Conservation (phyloP, 2,113 vertebrate genomes). For the Pavo muticus region DNA sequence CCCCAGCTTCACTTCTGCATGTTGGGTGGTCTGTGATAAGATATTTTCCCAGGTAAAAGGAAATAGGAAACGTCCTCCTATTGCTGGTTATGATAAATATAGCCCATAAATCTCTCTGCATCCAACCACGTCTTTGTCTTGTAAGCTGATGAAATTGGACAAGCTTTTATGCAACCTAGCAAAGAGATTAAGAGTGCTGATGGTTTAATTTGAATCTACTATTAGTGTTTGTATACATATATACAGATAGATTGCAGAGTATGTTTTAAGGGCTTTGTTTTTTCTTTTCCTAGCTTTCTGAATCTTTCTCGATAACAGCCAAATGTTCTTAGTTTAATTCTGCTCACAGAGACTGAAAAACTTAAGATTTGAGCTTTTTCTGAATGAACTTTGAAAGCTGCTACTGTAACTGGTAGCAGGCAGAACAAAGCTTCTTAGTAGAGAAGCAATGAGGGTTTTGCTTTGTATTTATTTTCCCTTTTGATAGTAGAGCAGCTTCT, state of each 20-base stretch:
- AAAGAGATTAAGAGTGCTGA: not conserved
- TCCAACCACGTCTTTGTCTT: not conserved
- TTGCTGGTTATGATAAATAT: too few species aligned
- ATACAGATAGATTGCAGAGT: not conserved
- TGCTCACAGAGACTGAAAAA: not conserved
- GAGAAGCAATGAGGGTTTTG: not conserved
- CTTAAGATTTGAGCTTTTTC: not conserved
- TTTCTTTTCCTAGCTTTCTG: not conserved
- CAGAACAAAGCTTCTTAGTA: not conserved
- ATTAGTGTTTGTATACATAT: not conserved
- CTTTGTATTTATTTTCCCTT: not conserved
- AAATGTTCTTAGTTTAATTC: not conserved
- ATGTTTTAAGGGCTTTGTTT: not conserved
- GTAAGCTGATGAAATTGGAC: not conserved
- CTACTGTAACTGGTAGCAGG: not conserved
- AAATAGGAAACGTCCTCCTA: too few species aligned
- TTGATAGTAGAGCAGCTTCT: not conserved
- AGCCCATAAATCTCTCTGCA: fast-evolving
- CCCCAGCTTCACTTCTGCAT: too few species aligned
- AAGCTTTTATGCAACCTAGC: not conserved
- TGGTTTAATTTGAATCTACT: not conserved
- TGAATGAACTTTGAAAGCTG: not conserved
- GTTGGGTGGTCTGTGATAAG: too few species aligned
- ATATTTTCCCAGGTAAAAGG: too few species aligned
- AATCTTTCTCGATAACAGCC: not conserved